These are phyloP conservation scores for Anolis carolinensis DNA, from an alignment of 2,113 vertebrate species.

Conservation along the genomic window DNA sequence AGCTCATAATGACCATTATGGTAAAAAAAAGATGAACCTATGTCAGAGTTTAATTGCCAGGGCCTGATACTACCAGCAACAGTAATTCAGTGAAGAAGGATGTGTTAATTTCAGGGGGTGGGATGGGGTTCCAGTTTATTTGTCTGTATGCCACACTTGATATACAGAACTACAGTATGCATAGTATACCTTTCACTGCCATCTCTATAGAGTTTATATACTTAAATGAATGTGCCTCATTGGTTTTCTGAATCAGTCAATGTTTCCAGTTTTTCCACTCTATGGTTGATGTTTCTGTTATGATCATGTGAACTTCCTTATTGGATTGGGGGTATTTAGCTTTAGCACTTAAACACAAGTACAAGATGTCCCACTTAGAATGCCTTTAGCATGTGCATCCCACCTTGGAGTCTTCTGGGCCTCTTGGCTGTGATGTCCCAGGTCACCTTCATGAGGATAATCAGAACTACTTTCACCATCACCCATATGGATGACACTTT, in stretches of 20 bases:
- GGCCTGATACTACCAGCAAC: background rate
- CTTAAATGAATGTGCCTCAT: background rate
- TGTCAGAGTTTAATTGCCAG: background rate
- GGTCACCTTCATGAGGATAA: background rate
- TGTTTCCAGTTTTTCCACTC: no score
- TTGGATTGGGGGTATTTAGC: background rate
- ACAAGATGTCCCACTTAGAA: background rate
- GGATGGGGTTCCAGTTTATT: background rate
- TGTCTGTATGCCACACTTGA: background rate
- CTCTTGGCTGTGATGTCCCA: background rate
- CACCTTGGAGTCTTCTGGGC: background rate
- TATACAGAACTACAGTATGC: background rate
- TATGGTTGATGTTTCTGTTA: no score
- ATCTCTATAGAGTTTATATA: background rate
- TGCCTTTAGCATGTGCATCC: background rate
- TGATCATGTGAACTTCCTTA: background rate
- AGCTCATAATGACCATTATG: background rate
- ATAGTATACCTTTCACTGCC: background rate
- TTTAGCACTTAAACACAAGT: background rate
- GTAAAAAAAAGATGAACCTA: background rate
- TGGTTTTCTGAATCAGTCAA: background rate
- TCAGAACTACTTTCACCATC: no score
- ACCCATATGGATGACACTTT: background rate
- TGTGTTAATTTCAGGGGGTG: background rate
- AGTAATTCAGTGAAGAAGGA: background rate